A percentile compares a stretch with the other conserved stretches of the same genome.
Conservation (phyloP, 2,888 invertebrate species). For the Pristionchus arcanus region DNA sequence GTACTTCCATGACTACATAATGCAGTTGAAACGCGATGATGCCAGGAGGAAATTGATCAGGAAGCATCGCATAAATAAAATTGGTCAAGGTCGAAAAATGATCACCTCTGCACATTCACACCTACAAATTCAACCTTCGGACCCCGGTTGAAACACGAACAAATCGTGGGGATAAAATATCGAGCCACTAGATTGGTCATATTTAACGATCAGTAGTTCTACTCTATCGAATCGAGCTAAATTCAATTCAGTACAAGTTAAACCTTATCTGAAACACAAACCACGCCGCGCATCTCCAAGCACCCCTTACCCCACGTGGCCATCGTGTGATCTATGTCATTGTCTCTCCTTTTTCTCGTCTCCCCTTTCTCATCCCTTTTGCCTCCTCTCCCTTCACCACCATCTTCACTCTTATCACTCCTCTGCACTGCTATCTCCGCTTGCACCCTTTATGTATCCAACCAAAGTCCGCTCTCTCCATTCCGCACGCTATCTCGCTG, state of each 20-base stretch:
- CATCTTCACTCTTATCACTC: background rate
- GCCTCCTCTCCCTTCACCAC: background rate
- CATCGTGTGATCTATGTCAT: constrained; percentile 38
- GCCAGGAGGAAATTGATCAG: background rate
- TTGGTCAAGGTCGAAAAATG: too few species aligned
- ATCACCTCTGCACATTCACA: too few species aligned
- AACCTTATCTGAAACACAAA: background rate
- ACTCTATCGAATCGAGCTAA: too few species aligned
- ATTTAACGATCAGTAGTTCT: too few species aligned
- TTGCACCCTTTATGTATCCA: background rate
- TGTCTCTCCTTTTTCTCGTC: background rate
- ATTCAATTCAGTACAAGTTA: background rate
- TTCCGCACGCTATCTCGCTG: background rate
- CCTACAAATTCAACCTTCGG: background rate
- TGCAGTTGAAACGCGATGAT: background rate
- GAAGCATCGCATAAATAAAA: background rate
- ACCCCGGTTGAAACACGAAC: background rate
- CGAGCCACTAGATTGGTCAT: too few species aligned
- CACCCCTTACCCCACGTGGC: background rate
- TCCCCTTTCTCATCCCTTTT: background rate
- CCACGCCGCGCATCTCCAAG: background rate
- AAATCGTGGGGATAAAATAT: background rate
- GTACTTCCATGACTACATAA: too few species aligned
- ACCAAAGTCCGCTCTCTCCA: background rate
- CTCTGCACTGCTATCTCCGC: constrained; percentile 2